phyloP scores from a whole-genome alignment of 1,140 invertebrate genomes.

The Pseudomyrmex concolor region DNA sequence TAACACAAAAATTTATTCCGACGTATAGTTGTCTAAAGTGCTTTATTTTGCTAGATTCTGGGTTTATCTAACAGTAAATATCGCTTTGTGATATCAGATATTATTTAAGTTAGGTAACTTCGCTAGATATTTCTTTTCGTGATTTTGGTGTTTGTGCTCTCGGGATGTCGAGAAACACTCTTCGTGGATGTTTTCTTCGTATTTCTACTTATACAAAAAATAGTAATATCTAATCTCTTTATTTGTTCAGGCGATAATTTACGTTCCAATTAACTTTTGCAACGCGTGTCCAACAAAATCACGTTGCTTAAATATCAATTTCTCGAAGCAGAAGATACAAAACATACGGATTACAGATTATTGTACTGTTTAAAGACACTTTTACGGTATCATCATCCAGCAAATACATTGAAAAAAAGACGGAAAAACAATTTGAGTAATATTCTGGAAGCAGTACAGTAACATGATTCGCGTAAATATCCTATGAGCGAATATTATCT shows the following conservation, averaged over 20 bases:
- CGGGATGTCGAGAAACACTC: not conserved
- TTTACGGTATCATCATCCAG: not conserved
- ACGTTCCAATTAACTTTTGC: no score
- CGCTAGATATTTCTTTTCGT: not conserved
- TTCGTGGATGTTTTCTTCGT: no score
- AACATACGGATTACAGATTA: no score
- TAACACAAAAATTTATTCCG: slow-evolving; percentile 79
- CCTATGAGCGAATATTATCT: slow-evolving; percentile 15
- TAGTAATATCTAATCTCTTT: no score
- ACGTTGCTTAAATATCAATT: no score
- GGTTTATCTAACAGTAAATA: slow-evolving; percentile 81
- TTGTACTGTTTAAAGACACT: no score
- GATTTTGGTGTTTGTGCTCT: not conserved
- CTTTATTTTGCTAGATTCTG: slow-evolving; percentile 82
- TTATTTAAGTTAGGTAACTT: slow-evolving; percentile 14
- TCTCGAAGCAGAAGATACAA: no score
- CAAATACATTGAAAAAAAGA: not conserved
- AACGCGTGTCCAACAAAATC: no score
- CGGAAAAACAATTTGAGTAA: not conserved
- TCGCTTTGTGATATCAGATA: slow-evolving; percentile 78
- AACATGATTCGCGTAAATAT: slow-evolving; percentile 21
- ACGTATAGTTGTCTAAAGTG: slow-evolving; percentile 79
- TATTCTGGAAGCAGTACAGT: not conserved
- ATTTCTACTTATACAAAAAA: no score
- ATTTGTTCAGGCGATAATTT: no score